phyloP scores from a whole-genome alignment of 37 sponge, comb jelly and placozoan species.

The Cliona cf. orientalis region DNA sequence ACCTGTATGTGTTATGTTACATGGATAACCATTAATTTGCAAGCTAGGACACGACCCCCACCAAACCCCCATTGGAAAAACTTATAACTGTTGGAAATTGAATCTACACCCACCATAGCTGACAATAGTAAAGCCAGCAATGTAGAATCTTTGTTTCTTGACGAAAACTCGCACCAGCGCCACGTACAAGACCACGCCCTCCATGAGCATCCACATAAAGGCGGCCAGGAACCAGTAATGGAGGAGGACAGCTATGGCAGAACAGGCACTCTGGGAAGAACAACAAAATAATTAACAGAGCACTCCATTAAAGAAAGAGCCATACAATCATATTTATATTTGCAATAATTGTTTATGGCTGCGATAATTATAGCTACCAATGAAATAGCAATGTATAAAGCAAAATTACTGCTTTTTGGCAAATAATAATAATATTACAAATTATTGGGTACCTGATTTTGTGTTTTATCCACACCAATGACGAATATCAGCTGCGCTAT shows the following conservation, averaged over 20 bases:
- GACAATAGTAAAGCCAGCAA: constrained; percentile 40
- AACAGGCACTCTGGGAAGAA: constrained; percentile 27
- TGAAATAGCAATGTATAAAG: background rate
- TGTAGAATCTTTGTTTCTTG: constrained; percentile 29
- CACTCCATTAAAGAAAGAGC: background rate
- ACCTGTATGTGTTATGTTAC: too few species aligned
- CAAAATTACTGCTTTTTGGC: background rate
- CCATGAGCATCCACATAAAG: constrained; percentile 90
- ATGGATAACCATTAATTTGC: background rate
- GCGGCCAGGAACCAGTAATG: constrained; percentile 58
- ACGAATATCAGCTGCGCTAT: constrained; percentile 58
- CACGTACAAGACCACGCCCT: constrained; percentile 71
- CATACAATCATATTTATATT: background rate
- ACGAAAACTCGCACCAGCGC: constrained; percentile 62
- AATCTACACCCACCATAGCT: constrained; percentile 66
- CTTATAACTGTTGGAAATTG: background rate
- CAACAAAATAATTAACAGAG: too few species aligned
- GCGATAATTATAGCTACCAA: background rate
- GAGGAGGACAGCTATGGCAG: constrained; percentile 41
- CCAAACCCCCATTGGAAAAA: background rate
- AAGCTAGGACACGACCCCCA: background rate
- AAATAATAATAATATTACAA: background rate
- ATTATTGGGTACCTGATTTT: constrained; percentile 19
- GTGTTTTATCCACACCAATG: constrained; percentile 43
- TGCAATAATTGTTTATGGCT: background rate